Evolutionary conservation across 2,113 vertebrate genomes (phyloP).

Genomic region (Cyprinodon tularosa): DNA sequence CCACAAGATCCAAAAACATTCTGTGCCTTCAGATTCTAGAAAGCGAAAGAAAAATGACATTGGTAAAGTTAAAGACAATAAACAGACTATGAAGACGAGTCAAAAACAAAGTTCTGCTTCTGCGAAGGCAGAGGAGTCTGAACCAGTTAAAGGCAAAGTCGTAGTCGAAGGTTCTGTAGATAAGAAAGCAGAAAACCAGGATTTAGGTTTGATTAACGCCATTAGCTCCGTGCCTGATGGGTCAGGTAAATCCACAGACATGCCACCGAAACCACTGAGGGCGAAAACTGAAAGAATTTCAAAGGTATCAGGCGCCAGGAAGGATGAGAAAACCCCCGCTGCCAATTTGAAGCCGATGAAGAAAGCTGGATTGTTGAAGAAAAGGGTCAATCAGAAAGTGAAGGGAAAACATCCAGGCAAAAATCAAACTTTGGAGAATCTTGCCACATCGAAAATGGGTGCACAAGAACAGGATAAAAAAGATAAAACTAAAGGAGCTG

Average conservation of each 20-base stretch:
- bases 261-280: background rate
- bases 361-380: slow-evolving; percentile 1
- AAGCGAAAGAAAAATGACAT: slow-evolving; percentile 22
- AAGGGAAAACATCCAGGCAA: background rate
- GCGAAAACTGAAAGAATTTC: background rate
- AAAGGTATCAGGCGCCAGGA: background rate
- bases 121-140: background rate
- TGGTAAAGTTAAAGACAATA: background rate
- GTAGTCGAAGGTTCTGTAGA: background rate
- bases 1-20: slow-evolving; percentile 9
- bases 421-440: slow-evolving; percentile 5
- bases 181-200: slow-evolving; percentile 10
- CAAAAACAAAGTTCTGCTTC: background rate
- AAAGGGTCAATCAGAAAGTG: background rate
- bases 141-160: background rate
- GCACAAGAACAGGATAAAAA: background rate
- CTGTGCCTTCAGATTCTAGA: background rate
- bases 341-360: slow-evolving; percentile 16
- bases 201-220: background rate
- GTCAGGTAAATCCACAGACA: background rate
- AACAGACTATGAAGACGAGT: background rate
- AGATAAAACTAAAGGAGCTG: background rate
- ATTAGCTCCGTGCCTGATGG: background rate
- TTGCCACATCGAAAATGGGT: background rate
- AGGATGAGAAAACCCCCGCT: background rate